Base-by-base conservation (phyloP, 2,888 invertebrate species). In the Amaurobius ferox region DNA sequence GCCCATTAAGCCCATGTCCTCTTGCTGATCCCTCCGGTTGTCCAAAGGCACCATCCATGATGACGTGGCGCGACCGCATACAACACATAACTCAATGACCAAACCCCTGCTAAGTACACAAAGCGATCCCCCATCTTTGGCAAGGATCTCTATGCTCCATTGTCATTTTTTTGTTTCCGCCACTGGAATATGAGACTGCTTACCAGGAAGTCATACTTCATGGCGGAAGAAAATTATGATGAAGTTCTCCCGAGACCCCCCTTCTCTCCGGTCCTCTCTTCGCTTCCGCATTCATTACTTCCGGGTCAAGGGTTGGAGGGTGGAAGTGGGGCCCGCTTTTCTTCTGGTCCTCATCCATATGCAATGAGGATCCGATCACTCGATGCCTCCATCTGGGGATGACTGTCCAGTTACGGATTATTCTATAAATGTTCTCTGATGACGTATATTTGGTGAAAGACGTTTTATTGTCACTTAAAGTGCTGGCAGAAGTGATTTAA, bases 281-380 rank as follows among this genome's bases (percentile, higher is more conserved):
- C 76, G 48, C 76, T 76, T 76, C 67, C 81, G 62, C 81, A 68
- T 81, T 83, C 80, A 81, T 81, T 68, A 70, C 81, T 83, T 83
- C 81, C 81, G 81, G 81, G 81, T 83, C 81, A 76, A 76, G 70
- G 81, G 81, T 68, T 76, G 32, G 76, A 29, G 30, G 77, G 70
- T 39, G 77, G 72, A 70, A 77, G 76, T 71, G 70, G 11, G n/a
- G 23, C 28, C 23, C 23, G 16, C 35, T 32, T 66, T 35, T 23
- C 23, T 55, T 23, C 55, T 3, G 32, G n/a, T 28, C 67, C 83
- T 76, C 83, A 85, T 85, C 77, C 83, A 85, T 85, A 85, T 85
- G 71, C 83, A 85, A 66, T 76, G 83, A 55, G 35, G 55, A 35
- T 66, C 26, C 66, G 66, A 55, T 55, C 55, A 55, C 55, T 55